Base-by-base conservation (phyloP, 1,140 invertebrate species). In the Drosophila kepulauana region DNA sequence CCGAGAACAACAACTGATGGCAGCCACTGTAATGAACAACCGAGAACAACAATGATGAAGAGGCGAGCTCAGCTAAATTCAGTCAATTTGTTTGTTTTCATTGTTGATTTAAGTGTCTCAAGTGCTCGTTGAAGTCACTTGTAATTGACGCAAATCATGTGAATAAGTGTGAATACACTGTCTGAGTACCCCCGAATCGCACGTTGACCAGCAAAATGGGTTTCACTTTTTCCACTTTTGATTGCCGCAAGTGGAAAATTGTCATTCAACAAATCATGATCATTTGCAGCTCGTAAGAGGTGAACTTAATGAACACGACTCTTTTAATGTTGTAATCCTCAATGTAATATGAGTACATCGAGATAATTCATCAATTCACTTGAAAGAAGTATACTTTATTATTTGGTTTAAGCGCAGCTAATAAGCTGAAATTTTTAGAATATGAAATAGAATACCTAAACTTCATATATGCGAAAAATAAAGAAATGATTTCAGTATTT, bases 31-130 rank as follows among this genome's bases (percentile, higher is more conserved):
- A 57, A 57, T 45, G 59, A 57, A 71, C 54, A 48, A 65, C 28
- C 20, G 20, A 25, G 20, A 65, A 35, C 57, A 63, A 46, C 15
- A 56, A 46, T 25, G 20, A 25, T 25, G 20, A 25, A 25, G 20
- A 25, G 20, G 20, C 20, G 15, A 38, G 64, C 20, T 25, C 20
- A 56, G 38, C 61, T 63, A 66, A 75, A 71, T 75, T 54, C 65
- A 69, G 66, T 74, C 82, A 86, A 85, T 81, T 85, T 69, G 82
- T 70, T 78, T 86, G 81, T 68, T 75, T 86, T 80, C 54, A 71
- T 25, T 69, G 57, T 52, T 51, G 66, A 64, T 76, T 75, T 78
- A 86, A 85, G 82, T 85, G 82, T 49, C 63, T 75, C 70, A 85
- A 84, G 81, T 84, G 81, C 65, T 72, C 74, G 54, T 66, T 72